Conservation (phyloP, 2,888 invertebrate genomes). For the Vesta saturnalis region DNA sequence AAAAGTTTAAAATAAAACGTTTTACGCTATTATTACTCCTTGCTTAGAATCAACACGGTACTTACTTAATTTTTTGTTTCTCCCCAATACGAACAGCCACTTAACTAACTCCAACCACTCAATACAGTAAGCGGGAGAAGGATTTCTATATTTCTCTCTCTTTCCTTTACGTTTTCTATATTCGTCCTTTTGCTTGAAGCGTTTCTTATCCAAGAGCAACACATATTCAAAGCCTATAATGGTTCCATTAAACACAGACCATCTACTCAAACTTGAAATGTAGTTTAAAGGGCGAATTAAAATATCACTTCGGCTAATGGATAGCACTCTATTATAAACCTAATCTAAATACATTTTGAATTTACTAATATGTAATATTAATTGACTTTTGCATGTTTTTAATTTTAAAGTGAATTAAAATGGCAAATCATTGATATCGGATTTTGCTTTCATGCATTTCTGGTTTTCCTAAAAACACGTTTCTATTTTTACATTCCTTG, state of each 20-base stretch:
- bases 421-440: too few species aligned
- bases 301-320: slow-evolving; percentile 51
- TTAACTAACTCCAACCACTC: slow-evolving; percentile 48
- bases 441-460: too few species aligned
- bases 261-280: slow-evolving; percentile 48
- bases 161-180: slow-evolving; percentile 13
- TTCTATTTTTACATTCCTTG: too few species aligned
- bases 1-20: slow-evolving; percentile 4
- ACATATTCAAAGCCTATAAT: slow-evolving; percentile 49
- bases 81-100: slow-evolving; percentile 44
- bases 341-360: slow-evolving; percentile 35
- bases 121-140: slow-evolving; percentile 44
- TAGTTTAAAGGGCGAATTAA: slow-evolving; percentile 52
- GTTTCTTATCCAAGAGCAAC: slow-evolving; percentile 38
- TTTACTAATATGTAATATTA: slow-evolving; percentile 10
- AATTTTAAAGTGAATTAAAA: too few species aligned
- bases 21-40: slow-evolving; percentile 19
- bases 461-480: too few species aligned
- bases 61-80: slow-evolving; percentile 45
- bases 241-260: slow-evolving; percentile 52
- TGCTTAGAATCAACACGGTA: slow-evolving; percentile 15
- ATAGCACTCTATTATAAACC: slow-evolving; percentile 39
- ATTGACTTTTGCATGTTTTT: slow-evolving; percentile 24
- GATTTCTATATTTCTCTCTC: slow-evolving; percentile 26
- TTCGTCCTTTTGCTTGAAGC: slow-evolving; percentile 22